These are phyloP conservation scores for Eunapius fragilis DNA, from an alignment of 37 sponge, comb jelly and placozoan species.

Conservation along the genomic window DNA sequence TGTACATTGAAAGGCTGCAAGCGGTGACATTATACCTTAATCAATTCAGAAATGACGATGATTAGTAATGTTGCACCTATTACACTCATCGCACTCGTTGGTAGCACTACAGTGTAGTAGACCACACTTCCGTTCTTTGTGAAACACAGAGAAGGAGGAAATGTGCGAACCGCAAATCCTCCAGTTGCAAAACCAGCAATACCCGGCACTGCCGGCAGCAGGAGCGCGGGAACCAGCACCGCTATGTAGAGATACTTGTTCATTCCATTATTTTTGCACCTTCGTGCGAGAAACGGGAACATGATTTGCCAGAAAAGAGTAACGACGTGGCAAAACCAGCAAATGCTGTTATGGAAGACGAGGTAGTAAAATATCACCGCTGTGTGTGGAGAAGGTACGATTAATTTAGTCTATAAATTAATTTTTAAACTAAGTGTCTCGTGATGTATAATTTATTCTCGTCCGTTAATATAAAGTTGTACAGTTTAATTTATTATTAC, in stretches of 20 bases:
- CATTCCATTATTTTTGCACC: not conserved
- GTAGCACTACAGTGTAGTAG: slow-evolving; percentile 3
- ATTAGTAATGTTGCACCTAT: not conserved
- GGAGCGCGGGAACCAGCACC: not conserved
- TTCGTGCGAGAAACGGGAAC: slow-evolving; percentile 14
- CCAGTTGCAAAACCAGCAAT: not conserved
- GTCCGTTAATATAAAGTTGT: too few relatives aligned
- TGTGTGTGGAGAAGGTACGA: not conserved
- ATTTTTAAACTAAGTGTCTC: too few relatives aligned
- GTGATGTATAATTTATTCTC: too few relatives aligned
- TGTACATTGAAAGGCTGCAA: too few relatives aligned
- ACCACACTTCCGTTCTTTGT: not conserved
- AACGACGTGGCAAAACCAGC: slow-evolving; percentile 9
- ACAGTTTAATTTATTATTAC: too few relatives aligned
- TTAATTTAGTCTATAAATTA: too few relatives aligned
- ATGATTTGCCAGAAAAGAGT: slow-evolving; percentile 13
- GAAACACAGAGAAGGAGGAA: slow-evolving; percentile 2
- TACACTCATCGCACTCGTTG: not conserved
- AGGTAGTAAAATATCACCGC: not conserved
- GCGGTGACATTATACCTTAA: not conserved
- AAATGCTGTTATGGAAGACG: not conserved
- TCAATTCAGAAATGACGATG: not conserved
- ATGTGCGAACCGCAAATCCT: not conserved
- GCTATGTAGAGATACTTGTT: slow-evolving; percentile 3
- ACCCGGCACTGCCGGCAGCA: not conserved